These are phyloP conservation scores for Thaumetopoea pityocampa DNA, from an alignment of 1,140 invertebrate species.

Conservation along the genomic window DNA sequence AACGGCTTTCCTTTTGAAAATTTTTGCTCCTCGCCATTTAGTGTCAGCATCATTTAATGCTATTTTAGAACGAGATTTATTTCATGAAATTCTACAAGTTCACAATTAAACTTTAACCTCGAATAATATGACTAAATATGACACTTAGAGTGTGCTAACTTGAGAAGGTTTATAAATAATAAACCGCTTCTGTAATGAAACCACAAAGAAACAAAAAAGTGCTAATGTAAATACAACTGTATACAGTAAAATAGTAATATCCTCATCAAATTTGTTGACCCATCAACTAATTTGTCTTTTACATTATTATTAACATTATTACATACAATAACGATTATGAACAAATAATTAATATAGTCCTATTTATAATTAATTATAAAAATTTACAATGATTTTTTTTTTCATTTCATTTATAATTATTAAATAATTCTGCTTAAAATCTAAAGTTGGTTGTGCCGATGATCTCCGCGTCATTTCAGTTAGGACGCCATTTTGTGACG, in stretches of 20 bases:
- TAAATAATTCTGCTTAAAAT: slow-evolving; percentile 58
- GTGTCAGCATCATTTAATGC: too few relatives aligned
- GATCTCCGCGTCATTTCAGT: slow-evolving; percentile 10
- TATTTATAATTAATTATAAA: slow-evolving; percentile 49
- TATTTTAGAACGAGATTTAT: too few relatives aligned
- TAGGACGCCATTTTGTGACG: slow-evolving; percentile 19
- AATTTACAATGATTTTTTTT: slow-evolving; percentile 62
- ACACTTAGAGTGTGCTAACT: too few relatives aligned
- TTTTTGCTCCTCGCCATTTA: too few relatives aligned
- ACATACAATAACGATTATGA: slow-evolving; percentile 39
- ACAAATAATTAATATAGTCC: slow-evolving; percentile 38
- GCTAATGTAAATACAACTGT: neutral
- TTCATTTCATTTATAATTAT: slow-evolving; percentile 33
- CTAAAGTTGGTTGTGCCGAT: slow-evolving; percentile 65
- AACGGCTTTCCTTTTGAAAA: too few relatives aligned
- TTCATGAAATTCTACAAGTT: too few relatives aligned
- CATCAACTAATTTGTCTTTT: slow-evolving; percentile 12
- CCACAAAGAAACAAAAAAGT: neutral
- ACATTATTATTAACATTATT: slow-evolving; percentile 27
- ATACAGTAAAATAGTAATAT: slow-evolving; percentile 3
- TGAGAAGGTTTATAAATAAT: too few relatives aligned
- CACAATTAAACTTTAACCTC: too few relatives aligned
- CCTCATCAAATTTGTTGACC: too few relatives aligned
- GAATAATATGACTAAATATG: too few relatives aligned
- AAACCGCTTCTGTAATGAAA: too few relatives aligned